These are phyloP conservation scores for Dallia pectoralis DNA, from an alignment of 2,797 vertebrate genomes.

Conservation along the genomic window DNA sequence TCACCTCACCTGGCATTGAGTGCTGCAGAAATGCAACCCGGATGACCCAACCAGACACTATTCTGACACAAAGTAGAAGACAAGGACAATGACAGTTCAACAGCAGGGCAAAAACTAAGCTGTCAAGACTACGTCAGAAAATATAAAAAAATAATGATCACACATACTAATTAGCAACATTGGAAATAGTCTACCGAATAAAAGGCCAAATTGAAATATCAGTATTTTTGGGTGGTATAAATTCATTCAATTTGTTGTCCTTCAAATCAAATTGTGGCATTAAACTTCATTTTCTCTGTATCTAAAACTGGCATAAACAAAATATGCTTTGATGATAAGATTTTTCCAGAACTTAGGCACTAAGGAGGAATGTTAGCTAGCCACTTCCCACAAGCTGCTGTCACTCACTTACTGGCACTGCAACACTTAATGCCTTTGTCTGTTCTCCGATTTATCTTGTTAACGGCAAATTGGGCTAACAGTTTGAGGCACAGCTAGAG, in stretches of 20 bases:
- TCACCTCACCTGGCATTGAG: conserved; percentile 51
- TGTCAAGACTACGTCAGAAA: conserved; percentile 34
- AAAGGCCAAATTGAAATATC: conserved; percentile 11
- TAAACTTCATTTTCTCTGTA: conserved; percentile 55
- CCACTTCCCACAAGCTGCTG: conserved; percentile 83
- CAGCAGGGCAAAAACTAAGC: conserved; percentile 46
- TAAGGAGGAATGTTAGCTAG: conserved; percentile 77
- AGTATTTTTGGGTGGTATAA: conserved; percentile 34
- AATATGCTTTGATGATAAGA: conserved; percentile 79
- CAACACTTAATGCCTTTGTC: conserved; percentile 84
- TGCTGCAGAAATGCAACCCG: conserved; percentile 41
- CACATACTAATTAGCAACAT: conserved; percentile 11
- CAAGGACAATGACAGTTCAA: neutral
- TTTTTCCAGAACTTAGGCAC: conserved; percentile 82
- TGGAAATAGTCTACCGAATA: conserved; percentile 42
- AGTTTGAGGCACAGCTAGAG: conserved; percentile 64
- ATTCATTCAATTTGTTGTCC: conserved; percentile 59
- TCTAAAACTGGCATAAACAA: conserved; percentile 76
- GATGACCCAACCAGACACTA: conserved; percentile 48
- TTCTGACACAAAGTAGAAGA: conserved; percentile 5
- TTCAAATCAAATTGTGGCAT: conserved; percentile 56
- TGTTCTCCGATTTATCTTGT: conserved; percentile 83
- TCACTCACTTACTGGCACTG: conserved; percentile 81
- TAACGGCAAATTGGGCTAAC: conserved; percentile 83
- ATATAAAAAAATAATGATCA: conserved; percentile 8